A percentile compares a stretch with the other conserved stretches of the same genome.
Conservation (phyloP, 35 echinoderm and acorn worm species). For the Stichopus chloronotus region DNA sequence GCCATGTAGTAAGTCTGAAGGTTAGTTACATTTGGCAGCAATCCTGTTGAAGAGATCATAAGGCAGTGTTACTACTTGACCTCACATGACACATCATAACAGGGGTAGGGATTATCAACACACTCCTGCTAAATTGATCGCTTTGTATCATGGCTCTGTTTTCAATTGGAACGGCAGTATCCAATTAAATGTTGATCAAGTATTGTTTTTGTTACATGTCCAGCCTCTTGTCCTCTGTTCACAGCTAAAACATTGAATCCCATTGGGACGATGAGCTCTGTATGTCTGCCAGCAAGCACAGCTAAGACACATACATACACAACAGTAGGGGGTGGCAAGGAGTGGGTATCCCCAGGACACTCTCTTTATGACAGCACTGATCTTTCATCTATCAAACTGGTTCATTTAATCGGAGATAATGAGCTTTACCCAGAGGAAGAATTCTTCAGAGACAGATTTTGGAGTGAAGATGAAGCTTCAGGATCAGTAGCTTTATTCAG, state of each 20-base stretch:
- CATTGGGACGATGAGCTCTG: neutral
- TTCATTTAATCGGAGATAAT: conserved; percentile 12
- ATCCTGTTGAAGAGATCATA: no score
- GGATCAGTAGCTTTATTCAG: neutral
- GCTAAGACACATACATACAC: neutral
- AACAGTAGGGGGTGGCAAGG: neutral
- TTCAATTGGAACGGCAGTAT: no score
- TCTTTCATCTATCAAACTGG: conserved; percentile 4
- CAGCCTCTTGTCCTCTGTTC: no score
- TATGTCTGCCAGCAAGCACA: neutral
- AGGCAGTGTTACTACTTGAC: no score
- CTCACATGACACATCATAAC: no score
- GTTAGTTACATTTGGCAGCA: no score
- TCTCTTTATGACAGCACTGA: neutral
- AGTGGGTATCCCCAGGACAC: neutral
- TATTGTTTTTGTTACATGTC: no score
- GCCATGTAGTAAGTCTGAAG: no score
- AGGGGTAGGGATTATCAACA: no score
- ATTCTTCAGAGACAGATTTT: conserved; percentile 26
- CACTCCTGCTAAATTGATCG: no score
- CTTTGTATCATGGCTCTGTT: no score
- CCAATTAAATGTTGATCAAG: no score
- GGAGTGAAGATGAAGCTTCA: neutral
- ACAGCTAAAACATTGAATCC: neutral
- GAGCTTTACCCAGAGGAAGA: conserved; percentile 35